A percentile compares a stretch with the other conserved stretches of the same genome.
phyloP scores from a whole-genome alignment of 1,140 invertebrate species.

The Aphelenchoides avenae region DNA sequence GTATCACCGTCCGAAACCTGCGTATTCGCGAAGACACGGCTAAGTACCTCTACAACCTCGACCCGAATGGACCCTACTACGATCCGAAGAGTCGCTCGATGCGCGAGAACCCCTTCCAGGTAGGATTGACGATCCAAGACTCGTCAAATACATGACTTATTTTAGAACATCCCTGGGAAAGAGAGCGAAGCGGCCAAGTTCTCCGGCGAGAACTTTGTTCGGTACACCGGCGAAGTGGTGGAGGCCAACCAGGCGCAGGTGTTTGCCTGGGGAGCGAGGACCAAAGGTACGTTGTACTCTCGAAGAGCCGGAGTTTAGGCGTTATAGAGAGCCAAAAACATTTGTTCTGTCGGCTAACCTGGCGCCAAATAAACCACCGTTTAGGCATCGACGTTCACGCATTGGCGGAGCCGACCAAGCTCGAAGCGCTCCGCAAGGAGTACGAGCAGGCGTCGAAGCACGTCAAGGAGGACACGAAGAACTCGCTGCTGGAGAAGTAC shows the following conservation, averaged over 20 bases:
- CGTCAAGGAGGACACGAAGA: slow-evolving; percentile 72
- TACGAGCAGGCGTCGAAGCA: slow-evolving; percentile 83
- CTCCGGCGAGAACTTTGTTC: slow-evolving; percentile 89
- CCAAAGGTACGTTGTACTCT: slow-evolving; percentile 34
- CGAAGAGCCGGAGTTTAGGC: neutral
- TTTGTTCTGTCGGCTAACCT: neutral
- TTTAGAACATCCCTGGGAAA: slow-evolving; percentile 45
- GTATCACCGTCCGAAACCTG: slow-evolving; percentile 90
- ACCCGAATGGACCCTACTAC: slow-evolving; percentile 94
- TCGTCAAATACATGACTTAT: neutral
- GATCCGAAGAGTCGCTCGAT: slow-evolving; percentile 89
- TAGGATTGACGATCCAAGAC: slow-evolving; percentile 1
- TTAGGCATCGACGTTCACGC: slow-evolving; percentile 84
- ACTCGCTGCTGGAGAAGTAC: slow-evolving; percentile 62
- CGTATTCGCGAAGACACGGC: slow-evolving; percentile 97
- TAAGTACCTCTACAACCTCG: slow-evolving; percentile 90
- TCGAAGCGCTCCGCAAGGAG: slow-evolving; percentile 83
- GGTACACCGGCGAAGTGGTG: slow-evolving; percentile 85
- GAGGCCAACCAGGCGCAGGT: slow-evolving; percentile 84
- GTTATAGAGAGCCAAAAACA: neutral
- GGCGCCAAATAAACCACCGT: neutral
- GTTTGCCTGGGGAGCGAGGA: slow-evolving; percentile 94
- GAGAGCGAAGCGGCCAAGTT: slow-evolving; percentile 71
- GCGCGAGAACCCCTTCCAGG: slow-evolving; percentile 83
- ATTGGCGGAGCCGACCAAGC: slow-evolving; percentile 91